A percentile compares a stretch with the other conserved stretches of the same genome.
These are phyloP conservation scores for Phrynosoma platyrhinos DNA, from an alignment of 2,113 vertebrate genomes.

Conservation along the genomic window DNA sequence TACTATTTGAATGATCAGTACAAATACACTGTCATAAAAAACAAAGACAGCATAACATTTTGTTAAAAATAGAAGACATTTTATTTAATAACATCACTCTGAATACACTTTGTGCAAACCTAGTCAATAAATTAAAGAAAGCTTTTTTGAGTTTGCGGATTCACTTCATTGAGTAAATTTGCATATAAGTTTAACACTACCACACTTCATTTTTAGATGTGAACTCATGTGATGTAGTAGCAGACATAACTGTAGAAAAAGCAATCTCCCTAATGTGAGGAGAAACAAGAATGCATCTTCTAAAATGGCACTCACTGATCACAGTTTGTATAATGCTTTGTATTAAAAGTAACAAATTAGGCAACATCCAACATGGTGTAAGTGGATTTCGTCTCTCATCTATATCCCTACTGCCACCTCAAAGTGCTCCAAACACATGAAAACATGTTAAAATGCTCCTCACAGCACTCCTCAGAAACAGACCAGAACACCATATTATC, in stretches of 20 bases:
- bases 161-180: not conserved
- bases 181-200: not conserved
- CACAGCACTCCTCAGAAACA: no score
- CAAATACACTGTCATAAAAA: not conserved
- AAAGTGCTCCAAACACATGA: not conserved
- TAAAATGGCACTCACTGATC: not conserved
- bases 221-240: not conserved
- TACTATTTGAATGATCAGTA: not conserved
- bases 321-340: not conserved
- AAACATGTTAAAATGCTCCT: no score
- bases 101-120: not conserved
- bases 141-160: not conserved
- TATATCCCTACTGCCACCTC: not conserved
- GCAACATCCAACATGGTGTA: not conserved
- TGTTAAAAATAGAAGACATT: slow-evolving; percentile 20
- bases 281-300: not conserved
- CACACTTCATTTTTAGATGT: not conserved
- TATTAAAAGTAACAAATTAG: not conserved
- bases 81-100: slow-evolving; percentile 21
- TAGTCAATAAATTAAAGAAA: not conserved
- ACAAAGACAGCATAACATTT: not conserved
- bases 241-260: not conserved
- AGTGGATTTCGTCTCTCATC: not conserved
- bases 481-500: no score
- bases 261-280: not conserved